Percentiles rank a stretch among this genome's conserved stretches.
Evolutionary conservation across 2,113 vertebrate genomes (phyloP).

Genomic region (Pluvialis apricaria): DNA sequence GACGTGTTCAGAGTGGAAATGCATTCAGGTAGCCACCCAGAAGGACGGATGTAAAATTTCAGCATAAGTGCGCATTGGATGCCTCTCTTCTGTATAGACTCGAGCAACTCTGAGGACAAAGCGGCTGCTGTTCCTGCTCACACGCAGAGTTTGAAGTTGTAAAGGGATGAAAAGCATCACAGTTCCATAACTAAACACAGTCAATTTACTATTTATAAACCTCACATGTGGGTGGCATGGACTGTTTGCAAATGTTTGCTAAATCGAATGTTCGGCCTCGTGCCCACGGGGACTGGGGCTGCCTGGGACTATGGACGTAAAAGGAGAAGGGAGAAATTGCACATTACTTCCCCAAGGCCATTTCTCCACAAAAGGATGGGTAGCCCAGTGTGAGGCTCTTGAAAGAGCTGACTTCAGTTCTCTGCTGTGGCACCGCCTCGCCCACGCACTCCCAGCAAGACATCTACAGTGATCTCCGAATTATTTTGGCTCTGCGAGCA

Average conservation of each 20-base stretch:
- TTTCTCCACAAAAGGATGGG: neutral
- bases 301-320: neutral
- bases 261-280: neutral
- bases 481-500: neutral
- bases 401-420: neutral
- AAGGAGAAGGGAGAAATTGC: neutral
- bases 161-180: constrained; percentile 1
- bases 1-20: neutral
- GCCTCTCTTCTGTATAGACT: neutral
- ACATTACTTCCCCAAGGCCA: neutral
- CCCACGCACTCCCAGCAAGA: neutral
- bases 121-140: neutral
- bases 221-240: neutral
- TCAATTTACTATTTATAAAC: neutral
- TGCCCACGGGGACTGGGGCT: neutral
- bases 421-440: neutral
- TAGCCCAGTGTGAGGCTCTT: neutral
- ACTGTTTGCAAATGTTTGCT: neutral
- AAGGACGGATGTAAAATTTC: neutral
- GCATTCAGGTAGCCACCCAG: neutral
- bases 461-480: neutral
- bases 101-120: neutral
- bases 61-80: neutral
- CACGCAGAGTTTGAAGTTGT: neutral
- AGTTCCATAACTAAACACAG: neutral